Evolutionary conservation across 2,888 invertebrate genomes (phyloP), one percentile per base, ranked within the genome.

Genomic region (Sthenelais limicola): DNA sequence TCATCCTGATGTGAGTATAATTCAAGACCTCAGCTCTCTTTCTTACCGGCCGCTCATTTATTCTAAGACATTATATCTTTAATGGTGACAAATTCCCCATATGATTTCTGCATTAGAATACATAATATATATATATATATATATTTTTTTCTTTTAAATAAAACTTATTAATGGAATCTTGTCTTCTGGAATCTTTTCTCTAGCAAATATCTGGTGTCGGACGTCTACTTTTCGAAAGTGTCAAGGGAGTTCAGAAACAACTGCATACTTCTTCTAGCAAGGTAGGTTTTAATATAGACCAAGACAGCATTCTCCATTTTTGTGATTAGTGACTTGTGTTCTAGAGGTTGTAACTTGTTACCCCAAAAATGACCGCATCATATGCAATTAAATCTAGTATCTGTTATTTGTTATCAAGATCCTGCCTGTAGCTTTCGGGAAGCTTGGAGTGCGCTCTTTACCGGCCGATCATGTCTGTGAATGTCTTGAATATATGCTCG

Each of bases 141-240:
- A 43, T 43, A 43, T 43, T 15, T 43, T 15, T 43, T 15, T 43
- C 49, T 18, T 12, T 21, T 68, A 52, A 43, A 24, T 18, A 30
- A 54, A 70, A 58, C 71, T 54, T 74, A 78, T 47, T 24, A 54
- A 58, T 49, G 24, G 52, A 49, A 30, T 52, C 72, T 58, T 48
- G 3, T 43, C 66, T 15, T 18, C 18, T 15, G 18, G 18, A 43
- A 12, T 43, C 80, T 82, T 75, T 80, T 80, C 90, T 90, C 75
- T 87, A 93, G 93, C 92, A 93, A 75, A 89, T 92, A 21, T 87
- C 90, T 68, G 97, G 97, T 4, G 93, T 95, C 87, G 95, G 96
- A 0, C 92, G 93, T 80, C 90, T 98, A 28, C 89, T 98, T 72
- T 97, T 95, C 89, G 95, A 97, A 90, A 93, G 95, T 72, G 87